Conservation (phyloP, 23 tunicate species). For the Ascidia mentula region DNA sequence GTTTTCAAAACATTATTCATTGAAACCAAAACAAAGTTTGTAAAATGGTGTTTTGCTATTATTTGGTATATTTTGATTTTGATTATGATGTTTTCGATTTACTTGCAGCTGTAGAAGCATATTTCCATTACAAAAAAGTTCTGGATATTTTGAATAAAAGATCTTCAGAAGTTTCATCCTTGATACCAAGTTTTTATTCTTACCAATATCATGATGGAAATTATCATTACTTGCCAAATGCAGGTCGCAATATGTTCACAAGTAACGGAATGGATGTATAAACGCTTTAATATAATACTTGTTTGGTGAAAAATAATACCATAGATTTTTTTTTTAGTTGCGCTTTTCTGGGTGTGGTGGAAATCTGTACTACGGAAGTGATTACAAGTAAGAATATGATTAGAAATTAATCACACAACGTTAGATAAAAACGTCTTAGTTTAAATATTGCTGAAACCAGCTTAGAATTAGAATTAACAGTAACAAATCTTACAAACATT, state of each 20-base stretch:
- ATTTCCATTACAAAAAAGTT: not conserved
- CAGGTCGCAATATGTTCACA: not conserved
- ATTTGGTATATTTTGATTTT: not conserved
- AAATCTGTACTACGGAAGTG: no score
- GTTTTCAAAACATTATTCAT: not conserved
- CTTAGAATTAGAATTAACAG: not conserved
- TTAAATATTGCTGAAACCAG: no score
- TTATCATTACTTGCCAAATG: not conserved
- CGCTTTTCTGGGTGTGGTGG: no score
- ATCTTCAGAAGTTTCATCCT: not conserved
- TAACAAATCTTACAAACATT: not conserved
- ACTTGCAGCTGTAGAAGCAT: not conserved
- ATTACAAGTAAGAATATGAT: no score
- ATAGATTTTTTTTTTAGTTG: no score
- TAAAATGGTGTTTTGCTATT: no score
- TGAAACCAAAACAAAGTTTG: not conserved
- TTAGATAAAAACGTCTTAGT: no score
- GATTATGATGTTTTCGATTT: no score
- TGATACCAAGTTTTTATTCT: not conserved
- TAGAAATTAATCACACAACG: no score
- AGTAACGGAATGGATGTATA: not conserved
- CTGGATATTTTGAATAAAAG: not conserved
- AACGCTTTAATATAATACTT: no score
- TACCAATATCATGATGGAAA: not conserved
- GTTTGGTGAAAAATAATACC: no score